These are phyloP conservation scores for Scylla paramamosain DNA, from an alignment of 1,140 invertebrate species.

Conservation along the genomic window DNA sequence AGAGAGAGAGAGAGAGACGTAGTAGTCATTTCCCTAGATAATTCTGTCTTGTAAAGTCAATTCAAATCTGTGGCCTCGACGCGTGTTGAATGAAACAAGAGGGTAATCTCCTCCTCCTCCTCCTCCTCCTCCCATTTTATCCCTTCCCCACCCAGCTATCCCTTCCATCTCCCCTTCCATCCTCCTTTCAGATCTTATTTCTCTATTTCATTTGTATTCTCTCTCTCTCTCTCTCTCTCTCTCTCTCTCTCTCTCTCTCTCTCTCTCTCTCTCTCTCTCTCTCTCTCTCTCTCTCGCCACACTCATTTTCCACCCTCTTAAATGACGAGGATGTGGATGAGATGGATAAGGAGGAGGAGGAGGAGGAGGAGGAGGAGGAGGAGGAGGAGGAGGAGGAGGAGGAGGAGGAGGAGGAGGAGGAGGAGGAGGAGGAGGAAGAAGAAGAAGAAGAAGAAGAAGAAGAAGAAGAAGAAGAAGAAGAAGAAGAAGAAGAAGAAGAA, in stretches of 20 bases:
- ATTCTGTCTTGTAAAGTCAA: conserved; percentile 4
- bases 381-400: neutral
- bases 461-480: neutral
- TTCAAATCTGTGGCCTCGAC: neutral
- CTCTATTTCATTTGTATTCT: neutral
- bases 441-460: neutral
- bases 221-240: neutral
- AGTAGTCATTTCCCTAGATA: neutral
- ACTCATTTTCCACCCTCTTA: neutral
- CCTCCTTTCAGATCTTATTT: neutral
- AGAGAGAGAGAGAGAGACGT: neutral
- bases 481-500: neutral
- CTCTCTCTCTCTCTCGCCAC: neutral
- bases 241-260: conserved; percentile 37
- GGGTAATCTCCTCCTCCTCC: neutral
- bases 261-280: conserved; percentile 34
- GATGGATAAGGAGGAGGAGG: too few species aligned
- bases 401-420: neutral
- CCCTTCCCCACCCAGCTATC: neutral
- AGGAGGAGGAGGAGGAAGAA: neutral
- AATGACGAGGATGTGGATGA: neutral
- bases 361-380: too few species aligned
- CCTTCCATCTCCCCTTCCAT: neutral
- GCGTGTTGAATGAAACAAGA: neutral
- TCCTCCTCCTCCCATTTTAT: neutral